Evolutionary conservation across 2,888 invertebrate species (phyloP), one percentile per base, ranked within the genome.

Genomic region (Calliscelio sp.): DNA sequence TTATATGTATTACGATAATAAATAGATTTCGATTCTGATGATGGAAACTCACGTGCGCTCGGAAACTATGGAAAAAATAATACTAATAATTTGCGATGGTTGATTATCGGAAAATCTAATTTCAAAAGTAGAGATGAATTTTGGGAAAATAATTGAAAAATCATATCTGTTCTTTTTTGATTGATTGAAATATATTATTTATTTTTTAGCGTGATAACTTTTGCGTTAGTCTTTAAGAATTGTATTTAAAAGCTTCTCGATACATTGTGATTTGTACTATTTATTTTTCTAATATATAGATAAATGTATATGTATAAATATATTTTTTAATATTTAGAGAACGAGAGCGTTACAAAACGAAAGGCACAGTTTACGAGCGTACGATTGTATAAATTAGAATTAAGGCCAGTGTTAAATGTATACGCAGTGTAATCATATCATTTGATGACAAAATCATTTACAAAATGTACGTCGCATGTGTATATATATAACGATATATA

Each of bases 371-470:
- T 74, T 74, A 73, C 85, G 86, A 86, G 85, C 85, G 86, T 78
- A 85, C 83, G 78, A 59, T 87, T 91, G 92, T 92, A 93, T 91
- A 93, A 92, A 92, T 91, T 93, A 92, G 92, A 89, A 90, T 92
- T 93, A 93, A 93, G 93, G 92, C 92, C 92, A 93, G 92, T 93
- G 92, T 93, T 93, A 92, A 91, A 91, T 92, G 92, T 93, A 93
- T 93, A 92, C 92, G 93, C 92, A 92, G 89, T 91, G 91, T 93
- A 92, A 91, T 91, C 93, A 93, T 93, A 93, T 93, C 92, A 92
- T 91, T 92, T 88, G 89, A 90, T 85, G 85, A 66, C 88, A 88
- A 90, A 88, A 89, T 90, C 89, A 88, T 90, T 88, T 74, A 82
- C 14, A 88, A 87, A 89, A 85, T 75, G 81, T 87, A 88, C 81